These are phyloP conservation scores for Strix aluco DNA, from an alignment of 2,113 vertebrate genomes.

Conservation along the genomic window DNA sequence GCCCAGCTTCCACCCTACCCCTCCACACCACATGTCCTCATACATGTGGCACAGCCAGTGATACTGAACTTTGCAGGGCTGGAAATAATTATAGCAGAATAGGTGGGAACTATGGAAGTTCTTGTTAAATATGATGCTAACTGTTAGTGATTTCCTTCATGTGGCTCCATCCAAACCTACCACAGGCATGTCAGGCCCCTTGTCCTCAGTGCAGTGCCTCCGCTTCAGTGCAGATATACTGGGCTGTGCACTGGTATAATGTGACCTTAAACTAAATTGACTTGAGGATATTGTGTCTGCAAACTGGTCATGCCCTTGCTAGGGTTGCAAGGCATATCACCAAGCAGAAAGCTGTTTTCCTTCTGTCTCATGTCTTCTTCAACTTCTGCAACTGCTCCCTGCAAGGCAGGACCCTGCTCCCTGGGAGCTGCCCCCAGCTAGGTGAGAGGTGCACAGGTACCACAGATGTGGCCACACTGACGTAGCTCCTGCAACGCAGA, in stretches of 20 bases:
- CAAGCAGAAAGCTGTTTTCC: background rate
- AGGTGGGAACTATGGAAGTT: background rate
- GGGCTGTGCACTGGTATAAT: background rate
- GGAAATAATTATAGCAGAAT: background rate
- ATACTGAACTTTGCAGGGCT: background rate
- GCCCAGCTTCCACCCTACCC: background rate
- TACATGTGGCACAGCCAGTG: background rate
- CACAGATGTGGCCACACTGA: rapidly evolving
- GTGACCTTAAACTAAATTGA: background rate
- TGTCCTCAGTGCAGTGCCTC: background rate
- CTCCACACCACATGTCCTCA: rapidly evolving
- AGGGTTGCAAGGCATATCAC: background rate
- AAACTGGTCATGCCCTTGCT: background rate
- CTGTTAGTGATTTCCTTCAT: background rate
- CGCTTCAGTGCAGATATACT: background rate
- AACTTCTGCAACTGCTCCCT: background rate
- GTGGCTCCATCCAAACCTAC: background rate
- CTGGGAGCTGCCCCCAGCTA: rapidly evolving
- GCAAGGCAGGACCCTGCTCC: background rate
- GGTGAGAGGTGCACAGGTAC: background rate
- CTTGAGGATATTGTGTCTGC: background rate
- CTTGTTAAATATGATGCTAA: background rate
- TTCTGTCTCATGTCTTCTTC: background rate
- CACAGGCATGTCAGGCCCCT: background rate
- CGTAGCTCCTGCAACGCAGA: background rate